Percentiles rank a stretch among this genome's conserved stretches.
Evolutionary conservation across 2,888 invertebrate species (phyloP).

Genomic region (Dexiosoma caninum): DNA sequence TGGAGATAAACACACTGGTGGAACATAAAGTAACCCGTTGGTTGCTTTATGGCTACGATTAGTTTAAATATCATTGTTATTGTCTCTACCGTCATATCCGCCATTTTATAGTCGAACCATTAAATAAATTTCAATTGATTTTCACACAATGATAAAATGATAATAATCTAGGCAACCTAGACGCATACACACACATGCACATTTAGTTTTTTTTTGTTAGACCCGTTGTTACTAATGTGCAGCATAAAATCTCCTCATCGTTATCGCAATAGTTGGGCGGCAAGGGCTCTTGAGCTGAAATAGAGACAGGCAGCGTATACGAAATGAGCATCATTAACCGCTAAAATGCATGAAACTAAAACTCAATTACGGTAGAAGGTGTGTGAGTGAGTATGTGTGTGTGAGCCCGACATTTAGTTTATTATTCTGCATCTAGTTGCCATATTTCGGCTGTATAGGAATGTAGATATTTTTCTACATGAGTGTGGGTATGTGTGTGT

Average conservation of each 20-base stretch:
- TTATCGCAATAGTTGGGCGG: neutral
- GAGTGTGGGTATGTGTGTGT: neutral
- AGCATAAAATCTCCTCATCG: neutral
- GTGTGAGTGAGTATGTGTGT: neutral
- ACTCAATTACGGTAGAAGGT: constrained; percentile 17
- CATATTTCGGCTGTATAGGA: neutral
- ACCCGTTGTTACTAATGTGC: neutral
- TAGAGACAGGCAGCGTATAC: constrained; percentile 16
- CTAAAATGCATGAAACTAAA: constrained; percentile 35
- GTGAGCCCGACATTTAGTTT: neutral
- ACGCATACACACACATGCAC: neutral
- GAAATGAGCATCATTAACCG: constrained; percentile 43
- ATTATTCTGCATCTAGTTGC: neutral
- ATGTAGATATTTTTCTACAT: neutral
- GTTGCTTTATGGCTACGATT: constrained; percentile 16
- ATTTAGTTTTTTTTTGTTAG: neutral
- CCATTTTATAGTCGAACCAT: constrained; percentile 20
- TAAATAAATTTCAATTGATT: constrained; percentile 52
- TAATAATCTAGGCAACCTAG: constrained; percentile 5
- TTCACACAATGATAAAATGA: constrained; percentile 46
- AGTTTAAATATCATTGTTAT: constrained; percentile 20
- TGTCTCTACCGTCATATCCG: constrained; percentile 18
- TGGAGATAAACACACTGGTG: neutral
- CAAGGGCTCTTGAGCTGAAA: constrained; percentile 16
- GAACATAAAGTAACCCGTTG: neutral